Base-by-base conservation (phyloP, 2,113 vertebrate species). In the Sterrhoptilus dennistouni region DNA sequence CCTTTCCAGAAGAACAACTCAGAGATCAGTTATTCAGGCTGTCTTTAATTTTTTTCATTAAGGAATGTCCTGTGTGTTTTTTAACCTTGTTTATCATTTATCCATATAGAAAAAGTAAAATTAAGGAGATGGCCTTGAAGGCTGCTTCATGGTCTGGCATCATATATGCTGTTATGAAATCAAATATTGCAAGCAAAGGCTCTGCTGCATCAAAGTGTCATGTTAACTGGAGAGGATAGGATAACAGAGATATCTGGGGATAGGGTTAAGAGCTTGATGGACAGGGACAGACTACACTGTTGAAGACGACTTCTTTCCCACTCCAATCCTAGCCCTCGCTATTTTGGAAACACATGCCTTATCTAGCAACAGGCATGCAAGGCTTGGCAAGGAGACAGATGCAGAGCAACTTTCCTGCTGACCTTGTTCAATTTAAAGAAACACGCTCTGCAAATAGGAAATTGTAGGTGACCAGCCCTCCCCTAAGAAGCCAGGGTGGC, bases 301-400 rank as follows among this genome's bases (percentile, higher is more conserved):
- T 83, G 91, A 89, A 95, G 97, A 98, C 91, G 96, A 97, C 97
- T 97, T 98, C 98, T 97, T 96, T 85, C 98, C 87, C 33, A 54
- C 79, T 98, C 98, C 99, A 99, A 98, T 99, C 98, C 95, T 93
- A 89, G 87, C 74, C 91, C 92, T 83, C 79, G 97, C 99, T 99
- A 99, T 99, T 99, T 99, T 99, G 98, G 99, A 98, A 97, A 91
- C 96, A 85, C 97, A 98, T 98, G 96, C 98, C 98, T 99, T 99
- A 98, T 99, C 97, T 98, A 99, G 98, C 96, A 94, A 97, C 93
- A 97, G 97, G 96, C 78, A 96, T 94, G 96, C 88, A 97, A 93
- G 20, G 97, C 98, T 98, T 99, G 98, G 98, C 97, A 98, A 97
- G 84, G 92, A 93, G 94, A 97, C 98, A 98, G 96, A 97, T 97